phyloP scores from a whole-genome alignment of 1,140 invertebrate genomes.

The Drosophila obscura region DNA sequence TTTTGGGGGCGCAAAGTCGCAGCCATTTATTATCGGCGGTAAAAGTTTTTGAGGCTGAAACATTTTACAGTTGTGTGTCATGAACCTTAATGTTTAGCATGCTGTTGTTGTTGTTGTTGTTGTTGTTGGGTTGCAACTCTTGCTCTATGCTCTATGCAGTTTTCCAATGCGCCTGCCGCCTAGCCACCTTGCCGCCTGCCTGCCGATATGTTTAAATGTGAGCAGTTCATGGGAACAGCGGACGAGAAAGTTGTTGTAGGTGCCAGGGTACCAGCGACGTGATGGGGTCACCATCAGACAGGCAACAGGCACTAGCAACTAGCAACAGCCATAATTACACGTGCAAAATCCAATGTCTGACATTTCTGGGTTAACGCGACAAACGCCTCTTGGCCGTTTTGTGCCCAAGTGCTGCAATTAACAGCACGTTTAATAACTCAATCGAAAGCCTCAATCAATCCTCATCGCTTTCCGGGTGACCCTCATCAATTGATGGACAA shows the following conservation, averaged over 20 bases:
- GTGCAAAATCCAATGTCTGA: slow-evolving; percentile 55
- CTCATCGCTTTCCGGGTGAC: slow-evolving; percentile 32
- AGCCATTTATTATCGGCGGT: slow-evolving; percentile 75
- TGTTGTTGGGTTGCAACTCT: slow-evolving; percentile 32
- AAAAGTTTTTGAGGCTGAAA: slow-evolving; percentile 75
- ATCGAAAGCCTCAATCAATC: slow-evolving; percentile 43
- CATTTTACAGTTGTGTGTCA: slow-evolving; percentile 81
- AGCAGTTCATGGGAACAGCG: slow-evolving; percentile 76
- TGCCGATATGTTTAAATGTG: slow-evolving; percentile 74
- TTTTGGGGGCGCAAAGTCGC: slow-evolving; percentile 78
- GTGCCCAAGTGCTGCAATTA: slow-evolving; percentile 57
- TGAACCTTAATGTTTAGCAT: slow-evolving; percentile 79
- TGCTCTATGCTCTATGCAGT: slow-evolving; percentile 15
- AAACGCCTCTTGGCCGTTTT: slow-evolving; percentile 36
- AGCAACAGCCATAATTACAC: slow-evolving; percentile 44
- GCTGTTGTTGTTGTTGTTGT: slow-evolving; percentile 34
- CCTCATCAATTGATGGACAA: slow-evolving; percentile 54
- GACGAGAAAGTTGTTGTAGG: slow-evolving; percentile 65
- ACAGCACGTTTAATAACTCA: slow-evolving; percentile 75
- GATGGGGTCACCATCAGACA: slow-evolving; percentile 57
- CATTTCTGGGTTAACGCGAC: slow-evolving; percentile 77
- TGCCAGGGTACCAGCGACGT: slow-evolving; percentile 43
- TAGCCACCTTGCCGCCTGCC: slow-evolving; percentile 43
- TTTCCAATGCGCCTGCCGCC: slow-evolving; percentile 25
- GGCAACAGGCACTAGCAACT: slow-evolving; percentile 28